A percentile compares a stretch with the other conserved stretches of the same genome.
These are phyloP conservation scores for Schizopygopsis pylzovi DNA, from an alignment of 2,797 vertebrate genomes.

Conservation along the genomic window DNA sequence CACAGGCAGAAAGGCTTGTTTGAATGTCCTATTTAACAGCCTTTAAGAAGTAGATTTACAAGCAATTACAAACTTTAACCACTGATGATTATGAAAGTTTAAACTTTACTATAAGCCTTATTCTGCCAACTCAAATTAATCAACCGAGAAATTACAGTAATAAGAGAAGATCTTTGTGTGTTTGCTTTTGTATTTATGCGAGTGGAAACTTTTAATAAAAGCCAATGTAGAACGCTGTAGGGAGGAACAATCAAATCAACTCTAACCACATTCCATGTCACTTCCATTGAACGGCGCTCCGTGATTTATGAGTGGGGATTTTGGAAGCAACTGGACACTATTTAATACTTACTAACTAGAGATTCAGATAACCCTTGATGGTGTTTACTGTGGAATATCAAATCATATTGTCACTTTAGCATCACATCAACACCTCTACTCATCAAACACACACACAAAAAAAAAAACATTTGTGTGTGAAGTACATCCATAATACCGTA, in stretches of 20 bases:
- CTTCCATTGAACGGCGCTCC: background rate
- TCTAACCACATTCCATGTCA: constrained; percentile 25
- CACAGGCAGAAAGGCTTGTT: background rate
- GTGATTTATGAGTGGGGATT: constrained; percentile 16
- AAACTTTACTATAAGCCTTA: constrained; percentile 8
- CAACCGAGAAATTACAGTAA: constrained; percentile 17
- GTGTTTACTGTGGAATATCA: constrained; percentile 8
- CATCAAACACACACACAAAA: constrained; percentile 4
- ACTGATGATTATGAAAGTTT: constrained; percentile 14
- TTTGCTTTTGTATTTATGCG: background rate
- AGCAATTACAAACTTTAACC: background rate
- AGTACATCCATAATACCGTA: background rate
- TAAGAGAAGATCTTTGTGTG: background rate
- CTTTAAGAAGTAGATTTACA: background rate
- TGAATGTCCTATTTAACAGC: constrained; percentile 10
- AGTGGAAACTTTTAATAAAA: constrained; percentile 33
- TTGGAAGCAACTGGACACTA: constrained; percentile 12
- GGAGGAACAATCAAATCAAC: constrained; percentile 26
- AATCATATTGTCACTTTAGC: constrained; percentile 1
- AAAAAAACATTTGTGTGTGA: constrained; percentile 2
- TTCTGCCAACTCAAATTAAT: constrained; percentile 9
- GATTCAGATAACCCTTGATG: constrained; percentile 17
- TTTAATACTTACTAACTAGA: constrained; percentile 8
- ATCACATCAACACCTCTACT: background rate
- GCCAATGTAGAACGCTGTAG: background rate